Evolutionary conservation across 2,797 vertebrate species (phyloP), one percentile per base, ranked within the genome.

Genomic region (Notolabrus celidotus): DNA sequence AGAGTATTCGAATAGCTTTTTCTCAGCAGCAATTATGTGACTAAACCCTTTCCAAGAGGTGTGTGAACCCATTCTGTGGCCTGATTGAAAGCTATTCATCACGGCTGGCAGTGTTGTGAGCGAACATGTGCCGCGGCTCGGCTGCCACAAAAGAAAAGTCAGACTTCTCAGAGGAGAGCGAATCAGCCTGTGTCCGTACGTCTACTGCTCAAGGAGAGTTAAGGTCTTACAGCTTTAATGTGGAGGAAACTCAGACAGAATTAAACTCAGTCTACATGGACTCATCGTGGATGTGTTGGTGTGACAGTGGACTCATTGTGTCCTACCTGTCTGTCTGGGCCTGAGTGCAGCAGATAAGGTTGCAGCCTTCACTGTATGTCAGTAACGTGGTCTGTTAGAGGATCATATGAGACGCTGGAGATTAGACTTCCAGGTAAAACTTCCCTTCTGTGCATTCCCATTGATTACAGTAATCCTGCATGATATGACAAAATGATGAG

Each of bases 51-150:
- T 85, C 72, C 46, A 34, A 72, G 68, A 89, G 89, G 77, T 88
- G 87, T 82, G 64, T 72, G 78, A 92, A 92, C 86, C 80, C 88
- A 90, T 88, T 91, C 85, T 75, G 72, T 60, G 45, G 62, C 57
- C 61, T 87, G 90, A 92, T 88, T 91, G 90, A 92, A 92, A 90
- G 79, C 83, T 82, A 91, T 92, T 93, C 77, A 92, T 93, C 92
- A 93, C 62, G n/a, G 47, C 46, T 83, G 81, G 73, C 86, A 81
- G 67, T 81, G 74, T 66, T 60, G 72, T 68, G 36, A 47, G 22
- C 10, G 16, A 62, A 34, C 39, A 5, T 47, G 33, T 39, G 42
- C 57, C 49, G 60, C 15, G 10, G 53, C 50, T 69, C 49, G 43
- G 51, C 33, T 6, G 6, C 33, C 33, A 34, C 10, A 36, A 4